Evolutionary conservation across 1,140 invertebrate genomes (phyloP).

Genomic region (Pachypeltis micranthus): DNA sequence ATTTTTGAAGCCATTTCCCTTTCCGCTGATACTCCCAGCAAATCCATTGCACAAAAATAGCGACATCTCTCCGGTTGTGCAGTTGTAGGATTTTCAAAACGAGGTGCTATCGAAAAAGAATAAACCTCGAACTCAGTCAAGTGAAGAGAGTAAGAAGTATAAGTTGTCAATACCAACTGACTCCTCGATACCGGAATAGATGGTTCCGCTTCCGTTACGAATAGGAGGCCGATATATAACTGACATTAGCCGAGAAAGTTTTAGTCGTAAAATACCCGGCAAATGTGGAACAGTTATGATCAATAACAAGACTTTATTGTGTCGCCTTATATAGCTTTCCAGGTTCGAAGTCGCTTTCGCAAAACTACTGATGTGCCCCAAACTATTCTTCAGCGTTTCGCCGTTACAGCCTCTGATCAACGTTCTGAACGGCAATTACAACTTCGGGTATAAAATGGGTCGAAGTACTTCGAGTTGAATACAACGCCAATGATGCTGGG

Average conservation of each 20-base stretch:
- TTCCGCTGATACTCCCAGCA: too few species aligned
- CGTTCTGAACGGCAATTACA: not conserved
- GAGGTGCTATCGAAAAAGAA: too few species aligned
- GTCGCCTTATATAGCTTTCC: not conserved
- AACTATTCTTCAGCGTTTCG: not conserved
- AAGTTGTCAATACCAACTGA: not conserved
- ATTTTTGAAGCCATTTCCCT: too few species aligned
- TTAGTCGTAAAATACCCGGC: conserved; percentile 2
- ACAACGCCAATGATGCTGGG: too few species aligned
- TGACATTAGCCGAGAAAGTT: conserved; percentile 1
- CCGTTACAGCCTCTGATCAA: not conserved
- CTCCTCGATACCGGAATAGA: not conserved
- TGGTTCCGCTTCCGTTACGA: not conserved
- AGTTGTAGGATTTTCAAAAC: too few species aligned
- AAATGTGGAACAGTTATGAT: conserved; percentile 8
- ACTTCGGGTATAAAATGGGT: not conserved
- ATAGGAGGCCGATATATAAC: not conserved
- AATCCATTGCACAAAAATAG: too few species aligned
- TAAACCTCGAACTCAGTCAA: too few species aligned
- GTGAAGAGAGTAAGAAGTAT: not conserved
- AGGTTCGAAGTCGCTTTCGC: not conserved
- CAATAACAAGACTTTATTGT: conserved; percentile 4
- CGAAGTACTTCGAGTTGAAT: too few species aligned
- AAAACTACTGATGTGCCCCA: conserved; percentile 1
- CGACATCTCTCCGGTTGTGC: too few species aligned